Evolutionary conservation across 1,140 invertebrate species (phyloP).

Genomic region (Saccostrea echinata): DNA sequence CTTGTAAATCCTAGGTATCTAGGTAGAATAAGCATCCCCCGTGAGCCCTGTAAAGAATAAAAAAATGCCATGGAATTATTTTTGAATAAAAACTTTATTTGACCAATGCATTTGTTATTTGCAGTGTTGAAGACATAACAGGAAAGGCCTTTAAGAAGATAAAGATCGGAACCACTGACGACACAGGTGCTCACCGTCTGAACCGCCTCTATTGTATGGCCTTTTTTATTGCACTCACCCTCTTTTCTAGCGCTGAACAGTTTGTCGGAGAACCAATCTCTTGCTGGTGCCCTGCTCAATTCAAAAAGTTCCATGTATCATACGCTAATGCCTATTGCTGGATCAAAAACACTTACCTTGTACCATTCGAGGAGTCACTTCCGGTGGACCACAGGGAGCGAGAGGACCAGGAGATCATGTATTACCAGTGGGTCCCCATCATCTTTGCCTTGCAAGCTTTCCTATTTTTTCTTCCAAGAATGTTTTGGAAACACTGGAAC

Average conservation of each 20-base stretch:
- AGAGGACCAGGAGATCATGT: constrained; percentile 66
- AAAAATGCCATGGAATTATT: too few relatives aligned
- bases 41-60: too few relatives aligned
- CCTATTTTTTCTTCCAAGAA: constrained; percentile 78
- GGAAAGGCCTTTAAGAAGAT: constrained; percentile 26
- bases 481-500: constrained; percentile 77
- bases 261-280: constrained; percentile 88
- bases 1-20: too few relatives aligned
- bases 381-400: constrained; percentile 62
- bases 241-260: constrained; percentile 92
- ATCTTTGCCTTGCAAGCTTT: constrained; percentile 79
- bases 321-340: constrained; percentile 94
- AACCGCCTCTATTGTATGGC: constrained; percentile 80
- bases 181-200: constrained; percentile 81
- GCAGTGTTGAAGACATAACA: constrained; percentile 51
- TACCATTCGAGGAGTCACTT: constrained; percentile 69
- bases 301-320: constrained; percentile 70
- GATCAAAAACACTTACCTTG: constrained; percentile 94
- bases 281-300: constrained; percentile 78
- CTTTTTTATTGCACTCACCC: constrained; percentile 78
- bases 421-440: constrained; percentile 81
- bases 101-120: background rate
- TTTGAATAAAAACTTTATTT: too few relatives aligned
- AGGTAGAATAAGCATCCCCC: too few relatives aligned
- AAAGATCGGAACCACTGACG: constrained; percentile 73